Evolutionary conservation across 2,113 vertebrate genomes (phyloP).

Genomic region (Crypturellus undulatus): DNA sequence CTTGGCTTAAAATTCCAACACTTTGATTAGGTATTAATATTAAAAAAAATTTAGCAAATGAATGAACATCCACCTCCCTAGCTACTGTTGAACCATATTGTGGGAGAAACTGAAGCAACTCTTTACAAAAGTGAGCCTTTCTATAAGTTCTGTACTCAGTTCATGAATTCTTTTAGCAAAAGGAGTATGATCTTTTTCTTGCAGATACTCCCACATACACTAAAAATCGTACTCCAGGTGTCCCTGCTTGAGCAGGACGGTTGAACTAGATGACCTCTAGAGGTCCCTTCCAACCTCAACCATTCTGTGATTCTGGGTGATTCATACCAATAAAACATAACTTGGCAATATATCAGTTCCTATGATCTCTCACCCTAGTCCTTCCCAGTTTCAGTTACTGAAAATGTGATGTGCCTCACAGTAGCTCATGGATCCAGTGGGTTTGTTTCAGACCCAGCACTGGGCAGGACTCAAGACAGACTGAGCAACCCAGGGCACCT

Average conservation of each 20-base stretch:
- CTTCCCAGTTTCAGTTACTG: background rate
- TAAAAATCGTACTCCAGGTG: background rate
- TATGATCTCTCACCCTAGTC: background rate
- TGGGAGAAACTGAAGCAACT: background rate
- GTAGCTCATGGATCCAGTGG: background rate
- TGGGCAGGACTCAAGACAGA: background rate
- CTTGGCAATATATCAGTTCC: background rate
- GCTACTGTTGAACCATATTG: accelerated
- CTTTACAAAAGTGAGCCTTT: background rate
- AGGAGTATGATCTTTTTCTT: background rate
- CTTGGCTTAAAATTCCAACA: background rate
- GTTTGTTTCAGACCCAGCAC: background rate
- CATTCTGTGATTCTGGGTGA: no score
- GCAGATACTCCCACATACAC: background rate
- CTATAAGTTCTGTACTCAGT: background rate
- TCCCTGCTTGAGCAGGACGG: no score
- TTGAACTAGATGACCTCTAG: no score
- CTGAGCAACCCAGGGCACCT: background rate
- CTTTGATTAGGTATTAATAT: background rate
- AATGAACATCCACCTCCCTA: background rate
- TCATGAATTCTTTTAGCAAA: background rate
- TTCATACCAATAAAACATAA: background rate
- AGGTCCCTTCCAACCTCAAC: no score
- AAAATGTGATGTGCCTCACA: background rate
- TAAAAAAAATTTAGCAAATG: background rate